Base-by-base conservation (phyloP, 2,888 invertebrate species). In the Standfussiana lucernea region DNA sequence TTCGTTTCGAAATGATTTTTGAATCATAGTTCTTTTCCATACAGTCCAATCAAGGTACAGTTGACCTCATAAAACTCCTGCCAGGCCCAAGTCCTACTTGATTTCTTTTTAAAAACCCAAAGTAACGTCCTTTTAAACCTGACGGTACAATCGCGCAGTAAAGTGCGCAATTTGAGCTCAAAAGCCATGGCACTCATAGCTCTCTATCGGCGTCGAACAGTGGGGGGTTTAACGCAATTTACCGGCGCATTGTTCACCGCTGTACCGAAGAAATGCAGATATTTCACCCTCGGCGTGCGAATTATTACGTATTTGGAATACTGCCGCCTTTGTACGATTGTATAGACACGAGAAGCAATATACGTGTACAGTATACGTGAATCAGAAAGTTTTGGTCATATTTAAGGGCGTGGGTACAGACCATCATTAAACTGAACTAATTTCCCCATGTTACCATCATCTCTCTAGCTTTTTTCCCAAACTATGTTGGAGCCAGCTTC, bases 161-260 rank as follows among this genome's bases (percentile, higher is more conserved):
- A 89, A 91, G 89, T 91, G 90, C 80, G 79, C 89, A 90, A 85
- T 79, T 85, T 84, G 65, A 86, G 84, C 82, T 86, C 86, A 85
- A 88, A 86, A 88, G 88, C 87, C 82, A 84, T 83, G 72, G 80
- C 82, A 85, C 87, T 88, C 87, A 87, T 83, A 85, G 88, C 87
- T 88, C 87, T 87, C 91, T 93, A 93, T 93, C 92, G 89, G 86
- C 86, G 87, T 86, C 81, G 89, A 89, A 90, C 93, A 93, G 85
- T 86, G 90, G 82, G 84, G 72, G 74, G 86, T 86, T 92, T 91
- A 93, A 91, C 90, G 89, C 92, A 92, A 92, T 93, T 92, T 92
- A 91, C 90, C 87, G 75, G 73, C 77, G 86, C 90, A 89, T 89
- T 91, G 90, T 92, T 90, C 87, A 77, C 67, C 24, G 72, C 79